These are phyloP conservation scores for Phoenicopterus ruber DNA, from an alignment of 2,113 vertebrate species.

Conservation along the genomic window DNA sequence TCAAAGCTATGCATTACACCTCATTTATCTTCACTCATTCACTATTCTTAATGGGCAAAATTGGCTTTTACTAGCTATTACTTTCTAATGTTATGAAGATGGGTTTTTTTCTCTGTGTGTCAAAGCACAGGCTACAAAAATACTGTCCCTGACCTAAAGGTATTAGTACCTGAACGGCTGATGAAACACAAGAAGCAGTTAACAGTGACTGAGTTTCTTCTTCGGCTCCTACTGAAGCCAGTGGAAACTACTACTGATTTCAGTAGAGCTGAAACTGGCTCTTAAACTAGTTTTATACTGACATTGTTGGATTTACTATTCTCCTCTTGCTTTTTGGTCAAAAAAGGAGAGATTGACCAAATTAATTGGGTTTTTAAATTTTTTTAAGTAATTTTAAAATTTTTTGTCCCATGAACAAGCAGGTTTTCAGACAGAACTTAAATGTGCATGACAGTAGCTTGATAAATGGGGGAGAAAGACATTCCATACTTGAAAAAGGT, in stretches of 20 bases:
- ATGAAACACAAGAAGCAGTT: neutral
- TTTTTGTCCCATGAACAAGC: neutral
- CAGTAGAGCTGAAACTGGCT: neutral
- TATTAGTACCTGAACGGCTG: neutral
- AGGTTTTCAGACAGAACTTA: neutral
- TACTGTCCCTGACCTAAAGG: neutral
- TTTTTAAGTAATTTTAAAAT: neutral
- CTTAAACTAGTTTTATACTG: neutral
- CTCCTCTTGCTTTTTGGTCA: neutral
- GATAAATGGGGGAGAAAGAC: neutral
- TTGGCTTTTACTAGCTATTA: neutral
- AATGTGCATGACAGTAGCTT: rapidly evolving
- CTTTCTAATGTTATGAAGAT: neutral
- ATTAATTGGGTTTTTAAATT: rapidly evolving
- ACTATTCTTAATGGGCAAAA: slow-evolving; percentile 1
- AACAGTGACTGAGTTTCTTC: neutral
- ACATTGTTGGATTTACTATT: neutral
- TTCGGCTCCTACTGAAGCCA: neutral
- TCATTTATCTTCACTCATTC: neutral
- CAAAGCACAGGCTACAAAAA: neutral
- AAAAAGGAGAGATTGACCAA: neutral
- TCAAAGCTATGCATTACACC: neutral
- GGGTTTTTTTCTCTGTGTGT: neutral
- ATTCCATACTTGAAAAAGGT: neutral
- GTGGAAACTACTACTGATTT: neutral